Base-by-base conservation (phyloP, 2,888 invertebrate species). In the Aricia artaxerxes region DNA sequence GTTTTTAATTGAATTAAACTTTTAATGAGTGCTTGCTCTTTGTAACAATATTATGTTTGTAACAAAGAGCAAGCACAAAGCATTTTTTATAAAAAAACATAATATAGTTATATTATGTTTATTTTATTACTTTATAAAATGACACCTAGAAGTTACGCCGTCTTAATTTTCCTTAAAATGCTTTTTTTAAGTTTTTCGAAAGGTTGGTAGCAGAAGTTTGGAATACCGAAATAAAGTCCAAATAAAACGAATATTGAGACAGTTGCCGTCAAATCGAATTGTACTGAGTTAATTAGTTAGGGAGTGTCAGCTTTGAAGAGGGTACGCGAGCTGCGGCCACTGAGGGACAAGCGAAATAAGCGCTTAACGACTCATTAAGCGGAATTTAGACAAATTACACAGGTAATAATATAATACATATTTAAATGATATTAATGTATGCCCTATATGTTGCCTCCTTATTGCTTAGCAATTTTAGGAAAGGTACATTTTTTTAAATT, bases 201-300 rank as follows among this genome's bases (percentile, higher is more conserved):
- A 69, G 35, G 35, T 61, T 24, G 24, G 31, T 31, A 64, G 2
- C 69, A 35, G 69, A 35, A 35, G 11, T 13, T 35, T 5, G 11
- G 11, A 69, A 35, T 69, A 69, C 13, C 4, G 11, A 35, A 11
- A 35, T 24, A 24, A 24, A 24, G 24, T 24, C 24, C 24, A 24
- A 24, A 24, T 5, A 35, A 80, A 86, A 85, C 83, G 86, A 86
- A 87, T 88, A 89, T 88, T 86, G 86, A 88, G 89, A 88, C 89
- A 88, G 88, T 89, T 88, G 88, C 87, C 87, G 84, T 85, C 87
- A 88, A 88, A 90, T 91, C 90, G 88, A 90, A 90, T 90, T 89
- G 88, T 88, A 86, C 86, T 86, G 87, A 91, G 90, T 90, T 92
- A 92, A 92, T 92, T 91, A 91, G 83, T 81, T 82, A 82, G 86